A percentile compares a stretch with the other conserved stretches of the same genome.
phyloP scores from a whole-genome alignment of 2,797 vertebrate species.

The Cossypha caffra region DNA sequence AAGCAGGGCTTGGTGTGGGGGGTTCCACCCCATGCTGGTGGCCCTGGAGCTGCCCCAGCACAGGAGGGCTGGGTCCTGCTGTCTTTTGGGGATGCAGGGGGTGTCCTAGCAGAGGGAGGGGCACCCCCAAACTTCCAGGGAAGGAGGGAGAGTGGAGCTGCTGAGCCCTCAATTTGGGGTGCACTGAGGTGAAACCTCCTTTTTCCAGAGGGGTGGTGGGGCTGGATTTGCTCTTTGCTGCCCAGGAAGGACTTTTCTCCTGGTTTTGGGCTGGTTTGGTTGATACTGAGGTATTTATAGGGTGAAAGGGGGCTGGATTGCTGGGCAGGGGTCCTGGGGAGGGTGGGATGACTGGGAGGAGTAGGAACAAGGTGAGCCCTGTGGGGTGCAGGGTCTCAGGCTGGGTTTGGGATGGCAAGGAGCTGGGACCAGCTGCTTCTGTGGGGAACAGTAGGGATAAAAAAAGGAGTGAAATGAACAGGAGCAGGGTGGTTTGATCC shows the following conservation, averaged over 20 bases:
- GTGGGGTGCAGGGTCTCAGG: not conserved
- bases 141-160: not conserved
- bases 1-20: not conserved
- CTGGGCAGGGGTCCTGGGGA: not conserved
- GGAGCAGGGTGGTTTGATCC: fast-evolving
- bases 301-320: not conserved
- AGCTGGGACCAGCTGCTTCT: not conserved
- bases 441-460: not conserved
- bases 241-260: not conserved
- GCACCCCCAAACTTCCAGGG: not conserved
- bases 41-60: not conserved
- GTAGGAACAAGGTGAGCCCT: fast-evolving
- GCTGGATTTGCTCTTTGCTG: not conserved
- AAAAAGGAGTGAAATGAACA: too few species aligned
- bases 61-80: not conserved
- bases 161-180: not conserved
- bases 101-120: too few species aligned
- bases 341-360: not conserved
- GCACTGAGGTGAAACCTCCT: not conserved
- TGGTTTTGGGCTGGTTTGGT: not conserved
- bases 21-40: fast-evolving
- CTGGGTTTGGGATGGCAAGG: not conserved
- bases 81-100: not conserved
- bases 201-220: not conserved
- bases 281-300: not conserved